phyloP scores from a whole-genome alignment of 2,888 invertebrate genomes.

The Dryobota labecula region DNA sequence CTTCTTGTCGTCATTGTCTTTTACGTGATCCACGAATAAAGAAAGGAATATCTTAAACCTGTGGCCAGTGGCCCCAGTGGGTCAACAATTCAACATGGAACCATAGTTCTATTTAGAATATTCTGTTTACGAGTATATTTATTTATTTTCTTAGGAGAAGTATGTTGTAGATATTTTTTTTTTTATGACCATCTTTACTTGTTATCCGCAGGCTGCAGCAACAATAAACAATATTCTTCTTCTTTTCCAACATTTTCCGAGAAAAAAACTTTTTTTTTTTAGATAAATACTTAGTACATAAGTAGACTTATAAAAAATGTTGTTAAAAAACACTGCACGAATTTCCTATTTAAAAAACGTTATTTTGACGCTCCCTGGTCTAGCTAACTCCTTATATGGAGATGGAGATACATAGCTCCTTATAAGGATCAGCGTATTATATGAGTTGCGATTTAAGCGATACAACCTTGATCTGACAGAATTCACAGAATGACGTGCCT shows the following conservation, averaged over 20 bases:
- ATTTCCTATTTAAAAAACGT: not conserved
- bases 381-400: slow-evolving; percentile 48
- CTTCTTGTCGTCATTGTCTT: no score
- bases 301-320: slow-evolving; percentile 1
- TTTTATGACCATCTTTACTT: not conserved
- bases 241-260: not conserved
- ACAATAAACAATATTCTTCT: not conserved
- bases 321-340: slow-evolving; percentile 2
- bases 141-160: not conserved
- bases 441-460: slow-evolving; percentile 35
- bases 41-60: not conserved
- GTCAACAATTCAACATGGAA: not conserved
- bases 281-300: not conserved
- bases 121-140: no score
- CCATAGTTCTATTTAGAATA: not conserved
- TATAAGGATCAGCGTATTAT: slow-evolving; percentile 39
- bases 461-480: slow-evolving; percentile 49
- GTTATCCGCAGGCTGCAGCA: no score
- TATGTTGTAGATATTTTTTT: not conserved
- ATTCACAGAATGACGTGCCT: slow-evolving; percentile 22
- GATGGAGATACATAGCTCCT: slow-evolving; percentile 31
- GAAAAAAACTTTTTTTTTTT: not conserved
- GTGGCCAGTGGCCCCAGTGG: not conserved
- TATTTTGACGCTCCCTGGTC: slow-evolving; percentile 27
- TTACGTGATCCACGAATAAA: not conserved